Evolutionary conservation across 2,113 vertebrate species (phyloP).

Genomic region (Nestor notabilis): DNA sequence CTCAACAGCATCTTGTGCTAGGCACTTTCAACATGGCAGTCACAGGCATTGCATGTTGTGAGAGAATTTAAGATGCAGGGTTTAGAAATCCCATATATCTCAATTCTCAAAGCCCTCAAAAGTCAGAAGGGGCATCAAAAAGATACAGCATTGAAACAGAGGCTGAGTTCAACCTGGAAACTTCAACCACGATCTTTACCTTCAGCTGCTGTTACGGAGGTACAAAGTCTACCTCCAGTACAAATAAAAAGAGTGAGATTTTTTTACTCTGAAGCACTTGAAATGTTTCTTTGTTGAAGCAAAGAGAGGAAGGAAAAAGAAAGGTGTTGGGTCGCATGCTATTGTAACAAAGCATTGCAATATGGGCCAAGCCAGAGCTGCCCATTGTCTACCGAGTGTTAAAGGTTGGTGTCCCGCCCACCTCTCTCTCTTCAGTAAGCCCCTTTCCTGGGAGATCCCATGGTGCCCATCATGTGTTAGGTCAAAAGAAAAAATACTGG

Average conservation of each 20-base stretch:
- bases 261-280: neutral
- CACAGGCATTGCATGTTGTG: neutral
- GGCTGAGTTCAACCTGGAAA: neutral
- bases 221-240: neutral
- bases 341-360: neutral
- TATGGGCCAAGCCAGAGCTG: neutral
- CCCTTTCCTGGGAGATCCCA: neutral
- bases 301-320: neutral
- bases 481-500: neutral
- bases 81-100: neutral
- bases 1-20: neutral
- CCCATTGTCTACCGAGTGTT: neutral
- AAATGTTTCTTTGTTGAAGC: neutral
- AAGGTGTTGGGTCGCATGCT: neutral
- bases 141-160: fast-evolving
- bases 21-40: neutral
- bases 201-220: neutral
- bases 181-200: neutral
- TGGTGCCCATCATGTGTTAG: neutral
- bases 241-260: neutral
- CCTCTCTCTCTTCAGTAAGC: neutral
- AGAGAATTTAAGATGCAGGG: neutral
- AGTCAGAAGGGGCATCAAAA: neutral
- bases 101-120: neutral
- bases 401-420: neutral